Base-by-base conservation (phyloP, 2,888 invertebrate genomes). In the Drosophila recens region DNA sequence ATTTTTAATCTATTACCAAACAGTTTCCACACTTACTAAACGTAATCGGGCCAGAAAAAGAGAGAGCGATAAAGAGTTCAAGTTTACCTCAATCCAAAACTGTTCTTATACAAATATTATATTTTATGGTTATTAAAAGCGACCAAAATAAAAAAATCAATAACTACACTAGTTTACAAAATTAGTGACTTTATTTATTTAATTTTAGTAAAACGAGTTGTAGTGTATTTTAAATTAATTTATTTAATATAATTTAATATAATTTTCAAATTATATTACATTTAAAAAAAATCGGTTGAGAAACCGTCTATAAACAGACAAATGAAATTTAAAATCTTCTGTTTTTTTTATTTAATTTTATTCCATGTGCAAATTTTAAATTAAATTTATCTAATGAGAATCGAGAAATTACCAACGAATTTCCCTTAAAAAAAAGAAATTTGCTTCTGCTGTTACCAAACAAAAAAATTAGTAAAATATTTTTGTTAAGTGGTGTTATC, bases 1-100 rank as follows among this genome's bases (percentile, higher is more conserved):
- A 91, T 92, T 13, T 91, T 90, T 45, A 91, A 89, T 79, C 67
- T 92, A 33, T 68, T 92, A 62, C 91, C 91, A n/a, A 79, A 81
- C 68, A 89, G 90, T 54, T 92, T 92, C 72, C 71, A 65, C 53
- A 75, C 72, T 3, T 89, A 80, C 56, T 57, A 27, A 56, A 10
- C 33, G 1, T 17, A 9, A 46, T n/a, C 8, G 1, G 13, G 23
- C 13, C 3, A 6, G 6, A 53, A n/a, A n/a, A 20, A 13, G 27
- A 5, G 4, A 23, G 23, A 23, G 23, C 2, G 23, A 23, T 1
- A 23, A 62, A n/a, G 17, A 1, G 17, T 17, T 17, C 17, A 17
- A 69, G 49, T 48, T 67, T 69, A 52, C 11, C 23, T 5, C 33
- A 52, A 62, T 54, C 17, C 30, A 61, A 57, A 34, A 0, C 0